Percentiles rank a stretch among this genome's conserved stretches.
phyloP scores from a whole-genome alignment of 2,888 invertebrate species.

The Phalera bucephala region DNA sequence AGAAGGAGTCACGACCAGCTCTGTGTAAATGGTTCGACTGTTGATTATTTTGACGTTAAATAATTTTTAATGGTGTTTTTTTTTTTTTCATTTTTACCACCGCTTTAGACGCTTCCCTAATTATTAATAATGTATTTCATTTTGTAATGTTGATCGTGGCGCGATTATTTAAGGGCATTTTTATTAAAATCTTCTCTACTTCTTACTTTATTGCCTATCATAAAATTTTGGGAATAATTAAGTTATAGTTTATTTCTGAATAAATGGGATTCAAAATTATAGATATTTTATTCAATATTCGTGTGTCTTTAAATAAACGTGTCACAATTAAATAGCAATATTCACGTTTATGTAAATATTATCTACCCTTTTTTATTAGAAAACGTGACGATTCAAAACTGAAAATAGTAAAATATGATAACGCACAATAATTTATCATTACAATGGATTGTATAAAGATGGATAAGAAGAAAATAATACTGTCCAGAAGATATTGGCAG shows the following conservation, averaged over 20 bases:
- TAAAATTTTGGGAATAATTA: no score
- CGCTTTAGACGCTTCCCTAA: slow-evolving; percentile 55
- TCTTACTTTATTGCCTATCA: no score
- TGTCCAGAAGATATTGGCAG: no score
- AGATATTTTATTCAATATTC: background rate
- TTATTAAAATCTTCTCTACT: no score
- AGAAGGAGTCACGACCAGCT: background rate
- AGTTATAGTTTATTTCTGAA: no score
- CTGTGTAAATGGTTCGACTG: slow-evolving; percentile 31
- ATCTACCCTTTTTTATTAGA: slow-evolving; percentile 35
- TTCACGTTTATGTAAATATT: slow-evolving; percentile 36
- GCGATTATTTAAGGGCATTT: slow-evolving; percentile 15
- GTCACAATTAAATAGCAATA: slow-evolving; percentile 19
- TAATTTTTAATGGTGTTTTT: slow-evolving; percentile 51
- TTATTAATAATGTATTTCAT: slow-evolving; percentile 35
- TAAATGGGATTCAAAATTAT: no score
- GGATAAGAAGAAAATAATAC: background rate
- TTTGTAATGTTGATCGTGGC: slow-evolving; percentile 19
- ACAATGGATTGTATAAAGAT: slow-evolving; percentile 7
- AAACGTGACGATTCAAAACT: slow-evolving; percentile 45
- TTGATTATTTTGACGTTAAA: slow-evolving; percentile 46
- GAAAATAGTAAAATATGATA: slow-evolving; percentile 64
- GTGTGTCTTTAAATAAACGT: slow-evolving; percentile 12
- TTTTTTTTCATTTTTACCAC: slow-evolving; percentile 42
- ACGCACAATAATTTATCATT: slow-evolving; percentile 45